A percentile compares a stretch with the other conserved stretches of the same genome.
Conservation (phyloP, 2,888 invertebrate genomes). For the Napeogenes sylphis region DNA sequence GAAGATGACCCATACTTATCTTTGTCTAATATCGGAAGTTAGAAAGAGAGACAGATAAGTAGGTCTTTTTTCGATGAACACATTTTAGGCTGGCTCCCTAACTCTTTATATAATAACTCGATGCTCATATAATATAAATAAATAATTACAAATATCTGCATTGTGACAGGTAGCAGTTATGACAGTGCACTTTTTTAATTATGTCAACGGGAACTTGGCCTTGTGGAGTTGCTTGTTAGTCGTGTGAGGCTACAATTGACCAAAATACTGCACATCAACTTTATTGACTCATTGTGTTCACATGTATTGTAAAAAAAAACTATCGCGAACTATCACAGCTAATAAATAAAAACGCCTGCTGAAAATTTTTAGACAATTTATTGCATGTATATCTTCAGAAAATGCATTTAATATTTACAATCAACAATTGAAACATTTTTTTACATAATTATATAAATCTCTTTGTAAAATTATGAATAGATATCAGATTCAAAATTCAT, state of each 20-base stretch:
- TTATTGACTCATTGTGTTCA: constrained; percentile 55
- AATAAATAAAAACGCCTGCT: constrained; percentile 59
- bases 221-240: constrained; percentile 78
- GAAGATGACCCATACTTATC: no score
- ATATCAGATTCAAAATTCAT: constrained; percentile 56
- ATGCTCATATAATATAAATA: constrained; percentile 64
- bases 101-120: no score
- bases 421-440: constrained; percentile 72
- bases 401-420: constrained; percentile 75
- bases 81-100: no score
- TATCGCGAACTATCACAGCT: constrained; percentile 52
- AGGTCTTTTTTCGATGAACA: no score
- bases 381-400: constrained; percentile 72
- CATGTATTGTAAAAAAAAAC: constrained; percentile 25
- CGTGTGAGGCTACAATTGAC: constrained; percentile 67
- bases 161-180: constrained; percentile 73
- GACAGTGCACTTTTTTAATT: constrained; percentile 70
- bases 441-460: constrained; percentile 60
- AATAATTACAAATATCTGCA: constrained; percentile 71
- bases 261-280: constrained; percentile 69
- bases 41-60: no score
- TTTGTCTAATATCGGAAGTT: no score
- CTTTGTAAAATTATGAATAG: constrained; percentile 63
- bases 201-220: constrained; percentile 73
- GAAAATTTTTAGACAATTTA: constrained; percentile 73